phyloP scores from a whole-genome alignment of 2,113 vertebrate genomes.

The Circaetus gallicus region DNA sequence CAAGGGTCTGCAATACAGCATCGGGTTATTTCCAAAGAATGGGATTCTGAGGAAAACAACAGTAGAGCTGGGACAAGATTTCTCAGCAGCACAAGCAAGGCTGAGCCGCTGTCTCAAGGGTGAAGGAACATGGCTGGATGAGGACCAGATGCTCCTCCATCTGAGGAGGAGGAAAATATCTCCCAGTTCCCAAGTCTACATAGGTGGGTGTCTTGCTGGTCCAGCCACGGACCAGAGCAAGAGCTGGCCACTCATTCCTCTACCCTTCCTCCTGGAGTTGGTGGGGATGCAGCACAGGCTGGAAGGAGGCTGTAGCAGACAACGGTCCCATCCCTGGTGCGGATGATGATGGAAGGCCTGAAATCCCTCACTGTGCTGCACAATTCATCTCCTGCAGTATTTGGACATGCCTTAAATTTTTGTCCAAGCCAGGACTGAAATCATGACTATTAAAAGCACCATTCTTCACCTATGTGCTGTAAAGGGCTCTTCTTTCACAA shows the following conservation, averaged over 20 bases:
- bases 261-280: background rate
- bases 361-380: background rate
- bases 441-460: background rate
- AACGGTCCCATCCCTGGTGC: rapidly evolving
- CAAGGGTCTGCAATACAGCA: background rate
- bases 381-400: background rate
- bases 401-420: background rate
- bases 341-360: background rate
- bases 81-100: background rate
- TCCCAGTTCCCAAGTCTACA: background rate
- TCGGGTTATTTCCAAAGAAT: background rate
- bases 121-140: background rate
- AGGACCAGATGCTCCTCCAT: background rate
- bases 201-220: background rate
- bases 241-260: background rate
- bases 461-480: background rate
- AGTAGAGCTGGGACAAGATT: background rate
- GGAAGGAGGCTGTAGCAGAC: background rate
- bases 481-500: background rate
- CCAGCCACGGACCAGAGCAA: background rate
- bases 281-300: background rate
- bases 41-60: background rate
- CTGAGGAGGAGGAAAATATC: background rate
- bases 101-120: background rate
- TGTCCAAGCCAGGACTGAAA: background rate